Evolutionary conservation across 2,888 invertebrate genomes (phyloP), one percentile per base, ranked within the genome.

Genomic region (Drosophila mercatorum): DNA sequence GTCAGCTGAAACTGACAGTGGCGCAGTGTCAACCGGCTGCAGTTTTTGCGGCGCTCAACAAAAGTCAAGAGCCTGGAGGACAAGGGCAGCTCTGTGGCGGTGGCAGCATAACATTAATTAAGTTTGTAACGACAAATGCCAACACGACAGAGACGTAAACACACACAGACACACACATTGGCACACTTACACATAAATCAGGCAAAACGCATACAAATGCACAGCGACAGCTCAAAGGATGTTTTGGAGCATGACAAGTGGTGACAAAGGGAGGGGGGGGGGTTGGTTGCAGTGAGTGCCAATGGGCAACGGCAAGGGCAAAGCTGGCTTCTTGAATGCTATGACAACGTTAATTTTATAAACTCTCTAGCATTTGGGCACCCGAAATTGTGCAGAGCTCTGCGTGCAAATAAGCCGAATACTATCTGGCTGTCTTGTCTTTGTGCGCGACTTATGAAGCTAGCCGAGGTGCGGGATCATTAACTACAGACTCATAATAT

Each of bases 1-100:
- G 88, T 89, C 84, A 85, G 89, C 89, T 89, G 89, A 90, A 90
- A 78, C 90, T 89, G 88, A 89, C 90, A 90, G 87, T 79, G 84
- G 74, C 67, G 78, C 73, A 68, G 55, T 77, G 66, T 66, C 62
- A 63, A 66, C 62, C 57, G 83, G 68, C 59, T 83, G 82, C 86
- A 86, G 78, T 88, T 83, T 83, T 86, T 83, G 87, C 73, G 78
- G 60, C 75, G 88, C 79, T 85, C 85, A 81, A 78, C 90, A 88
- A 87, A 87, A 87, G 86, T 87, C 86, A 87, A 87, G 88, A 81
- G 89, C 73, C 75, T 75, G 68, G 68, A 80, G 78, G 75, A 75
- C 75, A 81, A 72, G 78, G 79, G 74, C 76, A 78, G 38, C 49
- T n/a, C 31, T 12, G 72, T 75, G 75, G 80, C 74, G 49, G 38